Conservation (phyloP, 2,888 invertebrate species). For the Eucera pruinosa region DNA sequence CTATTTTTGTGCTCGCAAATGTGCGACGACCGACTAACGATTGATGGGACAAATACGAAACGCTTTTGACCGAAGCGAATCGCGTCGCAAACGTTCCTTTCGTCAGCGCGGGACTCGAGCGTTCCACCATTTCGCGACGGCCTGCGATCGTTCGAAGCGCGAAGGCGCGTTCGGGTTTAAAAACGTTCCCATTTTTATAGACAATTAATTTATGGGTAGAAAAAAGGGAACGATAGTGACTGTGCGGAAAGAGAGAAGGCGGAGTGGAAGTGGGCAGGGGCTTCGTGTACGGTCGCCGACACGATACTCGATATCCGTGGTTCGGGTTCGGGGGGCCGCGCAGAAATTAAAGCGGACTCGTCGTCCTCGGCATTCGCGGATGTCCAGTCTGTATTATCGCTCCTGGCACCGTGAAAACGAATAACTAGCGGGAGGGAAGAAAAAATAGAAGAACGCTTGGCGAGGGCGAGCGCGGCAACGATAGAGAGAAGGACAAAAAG, state of each 20-base stretch:
- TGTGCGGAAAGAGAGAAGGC: slow-evolving; percentile 29
- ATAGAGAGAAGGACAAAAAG: neutral
- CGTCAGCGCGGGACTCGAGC: too few species aligned
- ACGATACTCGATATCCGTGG: slow-evolving; percentile 61
- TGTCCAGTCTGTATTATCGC: slow-evolving; percentile 55
- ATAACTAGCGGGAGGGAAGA: slow-evolving; percentile 15
- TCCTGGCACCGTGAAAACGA: slow-evolving; percentile 29
- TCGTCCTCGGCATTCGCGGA: slow-evolving; percentile 56
- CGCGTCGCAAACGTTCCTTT: too few species aligned
- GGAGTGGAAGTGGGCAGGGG: slow-evolving; percentile 21
- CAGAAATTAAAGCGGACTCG: slow-evolving; percentile 60
- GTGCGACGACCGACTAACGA: too few species aligned
- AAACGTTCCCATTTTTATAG: neutral
- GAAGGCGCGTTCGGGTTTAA: too few species aligned
- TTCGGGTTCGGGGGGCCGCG: slow-evolving; percentile 25
- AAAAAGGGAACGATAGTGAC: slow-evolving; percentile 19
- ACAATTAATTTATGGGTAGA: slow-evolving; percentile 63
- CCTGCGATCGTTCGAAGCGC: too few species aligned
- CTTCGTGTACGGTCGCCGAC: slow-evolving; percentile 58
- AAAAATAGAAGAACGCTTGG: neutral
- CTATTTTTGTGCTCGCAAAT: too few species aligned
- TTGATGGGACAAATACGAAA: too few species aligned
- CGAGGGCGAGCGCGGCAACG: neutral
- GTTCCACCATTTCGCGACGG: too few species aligned
- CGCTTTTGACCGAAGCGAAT: too few species aligned